Evolutionary conservation across 2,113 vertebrate genomes (phyloP).

Genomic region (Apteryx owenii): DNA sequence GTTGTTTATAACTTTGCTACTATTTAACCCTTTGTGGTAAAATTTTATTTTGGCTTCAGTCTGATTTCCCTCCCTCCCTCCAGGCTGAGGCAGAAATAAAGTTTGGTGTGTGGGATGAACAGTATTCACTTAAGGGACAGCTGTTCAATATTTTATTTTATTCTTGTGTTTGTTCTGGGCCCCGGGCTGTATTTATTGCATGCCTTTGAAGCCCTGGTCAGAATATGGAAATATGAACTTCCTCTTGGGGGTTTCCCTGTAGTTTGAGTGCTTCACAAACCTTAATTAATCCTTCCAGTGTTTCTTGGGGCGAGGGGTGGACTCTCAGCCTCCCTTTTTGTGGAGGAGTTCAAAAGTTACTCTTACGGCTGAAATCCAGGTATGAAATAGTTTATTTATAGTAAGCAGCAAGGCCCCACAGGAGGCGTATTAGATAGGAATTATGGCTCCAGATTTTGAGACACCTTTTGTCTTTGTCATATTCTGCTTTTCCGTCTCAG

Average conservation of each 20-base stretch:
- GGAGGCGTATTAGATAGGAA: background rate
- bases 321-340: background rate
- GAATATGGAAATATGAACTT: constrained; percentile 53
- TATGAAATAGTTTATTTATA: background rate
- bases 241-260: background rate
- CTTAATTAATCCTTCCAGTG: constrained; percentile 31
- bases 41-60: background rate
- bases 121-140: constrained; percentile 45
- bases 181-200: constrained; percentile 15
- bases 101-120: background rate
- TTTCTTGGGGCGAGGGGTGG: background rate
- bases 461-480: background rate
- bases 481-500: background rate
- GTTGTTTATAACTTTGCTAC: background rate
- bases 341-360: background rate
- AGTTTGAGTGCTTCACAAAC: background rate
- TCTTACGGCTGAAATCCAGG: background rate
- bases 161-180: background rate
- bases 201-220: constrained; percentile 37
- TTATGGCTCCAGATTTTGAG: background rate
- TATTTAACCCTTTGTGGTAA: constrained; percentile 26
- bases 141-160: constrained; percentile 57
- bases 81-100: constrained; percentile 8
- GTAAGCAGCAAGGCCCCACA: background rate
- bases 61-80: background rate